phyloP scores from a whole-genome alignment of 2,797 vertebrate genomes.

The Thunnus albacares region DNA sequence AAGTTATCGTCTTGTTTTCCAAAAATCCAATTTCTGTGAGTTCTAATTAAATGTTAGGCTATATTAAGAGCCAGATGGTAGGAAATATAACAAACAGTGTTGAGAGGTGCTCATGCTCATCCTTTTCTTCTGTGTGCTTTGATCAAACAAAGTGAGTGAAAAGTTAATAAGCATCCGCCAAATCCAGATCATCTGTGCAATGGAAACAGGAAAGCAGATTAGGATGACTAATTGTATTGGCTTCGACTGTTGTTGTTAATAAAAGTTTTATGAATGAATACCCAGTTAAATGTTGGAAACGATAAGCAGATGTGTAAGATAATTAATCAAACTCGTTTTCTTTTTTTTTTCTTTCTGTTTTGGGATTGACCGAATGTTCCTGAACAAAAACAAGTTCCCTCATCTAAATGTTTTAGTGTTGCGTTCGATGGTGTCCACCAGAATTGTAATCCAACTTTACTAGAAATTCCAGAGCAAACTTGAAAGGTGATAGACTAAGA shows the following conservation, averaged over 20 bases:
- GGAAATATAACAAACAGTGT: not conserved
- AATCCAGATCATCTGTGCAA: slow-evolving; percentile 21
- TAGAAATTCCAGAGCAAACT: not conserved
- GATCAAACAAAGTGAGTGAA: slow-evolving; percentile 30
- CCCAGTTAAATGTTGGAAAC: not conserved
- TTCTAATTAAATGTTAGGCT: slow-evolving; percentile 4
- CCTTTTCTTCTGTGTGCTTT: slow-evolving; percentile 11
- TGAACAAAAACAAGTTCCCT: not conserved
- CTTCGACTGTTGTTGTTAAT: slow-evolving; percentile 23
- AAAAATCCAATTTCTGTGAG: not conserved
- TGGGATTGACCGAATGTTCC: not conserved
- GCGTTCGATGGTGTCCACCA: not conserved
- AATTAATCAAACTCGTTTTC: not conserved
- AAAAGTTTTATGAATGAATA: slow-evolving; percentile 4
- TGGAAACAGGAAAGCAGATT: slow-evolving; percentile 1
- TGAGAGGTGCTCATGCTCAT: not conserved
- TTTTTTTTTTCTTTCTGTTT: too few species aligned
- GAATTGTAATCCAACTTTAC: not conserved
- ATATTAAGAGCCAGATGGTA: not conserved
- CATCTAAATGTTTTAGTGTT: too few species aligned
- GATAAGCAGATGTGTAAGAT: not conserved
- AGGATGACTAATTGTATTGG: slow-evolving; percentile 10
- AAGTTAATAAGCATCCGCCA: slow-evolving; percentile 14
- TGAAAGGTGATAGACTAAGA: not conserved
- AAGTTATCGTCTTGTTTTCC: not conserved